Conservation (phyloP, 2,113 vertebrate species). For the Bos taurus region ARS-UCD2.0 NC_037344.1:67811001-67811500, state of each 20-base stretch:
- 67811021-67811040: not conserved
- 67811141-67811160: not conserved
- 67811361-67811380: not conserved
- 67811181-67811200: not conserved
- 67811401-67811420: not conserved
- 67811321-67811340: not conserved
- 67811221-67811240: not conserved
- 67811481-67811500: not conserved
- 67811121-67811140: constrained; percentile 8
- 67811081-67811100: not conserved
- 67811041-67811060: not conserved
- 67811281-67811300: not conserved
- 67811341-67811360: not conserved
- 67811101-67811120: not conserved
- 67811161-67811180: constrained; percentile 2
- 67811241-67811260: not conserved
- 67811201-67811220: not conserved
- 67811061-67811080: not conserved
- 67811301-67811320: not conserved
- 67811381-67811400: not conserved
- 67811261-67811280: not conserved
- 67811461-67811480: not conserved
- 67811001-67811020: not conserved
- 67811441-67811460: not conserved
- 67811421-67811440: not conserved